Evolutionary conservation across 2,888 invertebrate genomes (phyloP), one percentile per base, ranked within the genome.

Genomic region (Sphaerophoria rueppellii): DNA sequence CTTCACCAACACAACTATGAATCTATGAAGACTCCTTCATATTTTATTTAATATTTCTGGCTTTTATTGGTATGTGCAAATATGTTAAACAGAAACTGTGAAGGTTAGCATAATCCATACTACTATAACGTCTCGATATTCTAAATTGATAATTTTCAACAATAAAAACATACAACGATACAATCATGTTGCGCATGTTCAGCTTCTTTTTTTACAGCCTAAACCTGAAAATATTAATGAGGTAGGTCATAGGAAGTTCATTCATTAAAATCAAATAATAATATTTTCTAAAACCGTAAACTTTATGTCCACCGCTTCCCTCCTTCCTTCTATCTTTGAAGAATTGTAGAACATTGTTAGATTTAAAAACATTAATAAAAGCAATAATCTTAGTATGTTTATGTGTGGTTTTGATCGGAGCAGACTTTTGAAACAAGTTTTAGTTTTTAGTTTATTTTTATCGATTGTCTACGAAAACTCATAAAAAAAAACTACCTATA

Each of bases 181-280:
- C 24, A 24, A 24, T 24, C 24, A 24, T 24, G 24, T 2, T 24
- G 24, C 24, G 16, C 9, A 2, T 5, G 37, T n/a, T 50, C 9
- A 63, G 2, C 48, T 2, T 12, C 32, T 50, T 11, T 35, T 12
- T 60, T 40, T 43, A 7, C 35, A 50, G 14, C 65, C 52, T 58
- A 70, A 60, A 48, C 50, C 24, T 46, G 50, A 63, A 58, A 50
- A 67, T 52, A 54, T 61, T 74, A 74, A 78, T 82, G 70, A 70
- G 78, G 82, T 78, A 82, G 82, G 78, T 78, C 82, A 55, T 61
- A 70, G 60, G 50, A 81, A 58, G 58, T 71, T 75, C 34, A 69
- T 40, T 61, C 54, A 61, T 48, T 60, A 43, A 43, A 43, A 9
- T 11, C 9, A 43, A 40, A 43, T 24, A 40, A 67, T 40, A 54